phyloP scores from a whole-genome alignment of 53 echinoderm and acorn worm genomes.

The Zoroaster sp. region DNA sequence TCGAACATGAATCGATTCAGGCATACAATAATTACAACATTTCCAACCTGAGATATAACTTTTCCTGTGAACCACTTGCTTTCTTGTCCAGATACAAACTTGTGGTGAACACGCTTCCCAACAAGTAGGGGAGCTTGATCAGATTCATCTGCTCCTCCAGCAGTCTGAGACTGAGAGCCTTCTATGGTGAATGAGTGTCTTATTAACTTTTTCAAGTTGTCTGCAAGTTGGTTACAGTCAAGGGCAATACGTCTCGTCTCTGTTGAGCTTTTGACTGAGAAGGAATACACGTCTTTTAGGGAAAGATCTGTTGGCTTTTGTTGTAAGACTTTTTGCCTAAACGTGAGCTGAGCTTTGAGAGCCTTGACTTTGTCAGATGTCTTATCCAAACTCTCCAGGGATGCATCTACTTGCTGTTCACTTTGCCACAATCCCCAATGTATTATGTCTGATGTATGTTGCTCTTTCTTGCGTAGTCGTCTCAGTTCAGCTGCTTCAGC shows the following conservation, averaged over 20 bases:
- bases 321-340: conserved; percentile 28
- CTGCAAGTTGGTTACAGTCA: background rate
- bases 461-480: conserved; percentile 10
- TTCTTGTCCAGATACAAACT: background rate
- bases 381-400: background rate
- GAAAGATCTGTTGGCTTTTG: conserved; percentile 20
- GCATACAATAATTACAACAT: too few relatives aligned
- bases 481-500: conserved; percentile 35
- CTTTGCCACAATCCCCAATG: conserved; percentile 62
- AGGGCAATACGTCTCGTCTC: background rate
- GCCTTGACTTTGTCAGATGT: conserved; percentile 37
- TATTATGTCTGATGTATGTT: conserved; percentile 38
- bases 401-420: conserved; percentile 14
- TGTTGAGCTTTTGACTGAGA: background rate
- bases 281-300: conserved; percentile 15
- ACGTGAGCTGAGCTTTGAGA: conserved; percentile 51
- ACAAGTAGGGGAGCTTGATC: background rate
- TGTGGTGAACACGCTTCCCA: background rate
- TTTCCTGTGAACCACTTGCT: background rate
- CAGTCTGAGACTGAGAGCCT: background rate
- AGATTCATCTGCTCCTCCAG: background rate
- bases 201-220: background rate
- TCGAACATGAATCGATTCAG: too few relatives aligned
- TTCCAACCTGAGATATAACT: conserved; percentile 28
- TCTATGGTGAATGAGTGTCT: background rate